These are phyloP conservation scores for Excalfactoria chinensis DNA, from an alignment of 2,113 vertebrate genomes.

Conservation along the genomic window DNA sequence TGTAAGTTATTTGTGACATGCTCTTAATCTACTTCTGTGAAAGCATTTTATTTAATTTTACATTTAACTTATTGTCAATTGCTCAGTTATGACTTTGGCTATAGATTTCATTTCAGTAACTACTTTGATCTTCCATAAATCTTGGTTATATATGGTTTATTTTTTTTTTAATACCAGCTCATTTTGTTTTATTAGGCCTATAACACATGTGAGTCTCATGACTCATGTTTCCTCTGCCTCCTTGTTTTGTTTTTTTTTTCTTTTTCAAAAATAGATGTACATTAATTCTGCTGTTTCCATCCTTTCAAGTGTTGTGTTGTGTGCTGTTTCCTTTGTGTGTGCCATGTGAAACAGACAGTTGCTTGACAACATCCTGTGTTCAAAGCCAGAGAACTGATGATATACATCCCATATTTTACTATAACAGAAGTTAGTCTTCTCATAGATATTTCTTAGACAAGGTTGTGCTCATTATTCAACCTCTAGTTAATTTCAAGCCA, in stretches of 20 bases:
- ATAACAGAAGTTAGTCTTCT: background rate
- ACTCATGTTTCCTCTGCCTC: rapidly evolving
- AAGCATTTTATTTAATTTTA: background rate
- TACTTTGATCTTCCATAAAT: background rate
- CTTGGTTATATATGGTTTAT: background rate
- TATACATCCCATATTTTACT: background rate
- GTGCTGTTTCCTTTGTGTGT: background rate
- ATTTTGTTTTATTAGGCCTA: background rate
- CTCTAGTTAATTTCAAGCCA: background rate
- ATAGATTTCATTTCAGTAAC: background rate
- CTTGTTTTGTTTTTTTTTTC: background rate
- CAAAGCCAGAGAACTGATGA: background rate
- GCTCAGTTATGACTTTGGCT: background rate
- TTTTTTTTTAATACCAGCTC: background rate
- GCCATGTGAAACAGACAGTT: background rate
- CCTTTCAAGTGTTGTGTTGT: background rate
- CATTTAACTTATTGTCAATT: background rate
- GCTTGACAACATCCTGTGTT: background rate
- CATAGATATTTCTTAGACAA: background rate
- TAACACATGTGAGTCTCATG: background rate
- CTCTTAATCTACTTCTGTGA: background rate
- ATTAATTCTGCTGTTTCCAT: background rate
- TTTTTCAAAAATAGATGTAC: background rate
- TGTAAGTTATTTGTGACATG: background rate
- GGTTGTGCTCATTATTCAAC: background rate